Evolutionary conservation across 2,797 vertebrate genomes (phyloP), one percentile per base, ranked within the genome.

Genomic region (Pangasius macronema): DNA sequence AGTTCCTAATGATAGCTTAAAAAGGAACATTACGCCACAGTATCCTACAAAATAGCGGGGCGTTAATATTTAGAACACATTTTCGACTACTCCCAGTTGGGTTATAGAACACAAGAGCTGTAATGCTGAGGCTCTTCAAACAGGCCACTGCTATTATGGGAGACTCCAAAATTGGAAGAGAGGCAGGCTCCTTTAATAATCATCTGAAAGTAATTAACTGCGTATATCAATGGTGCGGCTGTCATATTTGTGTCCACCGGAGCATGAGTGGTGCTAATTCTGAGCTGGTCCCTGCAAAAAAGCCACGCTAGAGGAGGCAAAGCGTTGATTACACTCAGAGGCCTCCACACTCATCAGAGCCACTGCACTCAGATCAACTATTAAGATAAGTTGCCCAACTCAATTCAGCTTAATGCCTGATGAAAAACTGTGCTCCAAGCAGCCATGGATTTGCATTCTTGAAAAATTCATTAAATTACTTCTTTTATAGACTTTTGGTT

Each of bases 381-480:
- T 96, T 96, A 96, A 96, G 95, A 96, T 96, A 95, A 94, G 94
- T 89, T 88, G 36, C 91, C 87, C 93, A 92, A 95, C 94, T 95
- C 93, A 89, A 93, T 91, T 91, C 87, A 90, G 93, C 94, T 95
- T 96, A 96, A 95, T 94, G 95, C 94, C 93, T 90, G 93, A 89
- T 91, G 91, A 94, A 94, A 96, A 87, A 95, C 95, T 93, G 94
- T 91, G 87, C 92, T 93, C 91, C 93, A 93, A 94, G 93, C 94
- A 90, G 91, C 92, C 86, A 89, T 92, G 93, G 91, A 96, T 96
- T 96, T 95, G 93, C 93, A 95, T 95, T 96, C 93, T 93, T 94
- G 91, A 94, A 86, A 83, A 95, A 96, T 94, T 95, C 94, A 95
- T 96, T 96, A 95, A 96, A 95, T 95, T 94, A 93, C 94, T 92